Evolutionary conservation across 2,113 vertebrate genomes (phyloP).

Genomic region (Anguilla japonica): DNA sequence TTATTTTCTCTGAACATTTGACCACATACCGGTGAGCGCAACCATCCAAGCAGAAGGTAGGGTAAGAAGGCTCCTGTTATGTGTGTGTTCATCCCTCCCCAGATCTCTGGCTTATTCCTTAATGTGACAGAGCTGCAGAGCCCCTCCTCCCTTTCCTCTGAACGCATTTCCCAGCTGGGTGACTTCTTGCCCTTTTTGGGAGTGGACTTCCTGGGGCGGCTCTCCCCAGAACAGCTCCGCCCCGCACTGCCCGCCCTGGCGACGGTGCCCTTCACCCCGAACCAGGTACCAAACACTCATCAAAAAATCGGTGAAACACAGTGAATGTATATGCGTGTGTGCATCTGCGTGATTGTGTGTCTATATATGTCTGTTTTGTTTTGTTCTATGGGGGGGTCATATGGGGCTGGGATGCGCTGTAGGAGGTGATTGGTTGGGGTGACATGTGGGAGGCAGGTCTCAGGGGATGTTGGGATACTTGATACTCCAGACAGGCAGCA

Average conservation of each 20-base stretch:
- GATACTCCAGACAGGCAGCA: slow-evolving; percentile 13
- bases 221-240: slow-evolving; percentile 59
- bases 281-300: slow-evolving; percentile 58
- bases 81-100: slow-evolving; percentile 11
- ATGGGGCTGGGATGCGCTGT: neutral
- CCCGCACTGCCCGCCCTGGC: slow-evolving; percentile 51
- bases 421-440: neutral
- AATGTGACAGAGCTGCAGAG: slow-evolving; percentile 48
- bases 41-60: too few relatives aligned
- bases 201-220: slow-evolving; percentile 61
- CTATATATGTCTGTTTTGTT: neutral
- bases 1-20: too few relatives aligned
- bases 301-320: neutral
- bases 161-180: slow-evolving; percentile 54
- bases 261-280: slow-evolving; percentile 61
- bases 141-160: slow-evolving; percentile 49
- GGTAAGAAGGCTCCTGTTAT: neutral
- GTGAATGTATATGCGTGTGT: neutral
- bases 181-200: slow-evolving; percentile 67
- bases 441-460: slow-evolving; percentile 42
- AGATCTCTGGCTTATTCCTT: slow-evolving; percentile 65
- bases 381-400: slow-evolving; percentile 1
- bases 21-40: too few relatives aligned
- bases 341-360: neutral
- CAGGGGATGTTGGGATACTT: slow-evolving; percentile 23